Evolutionary conservation across 2,113 vertebrate species (phyloP).

Genomic region (Phoenicopterus ruber): DNA sequence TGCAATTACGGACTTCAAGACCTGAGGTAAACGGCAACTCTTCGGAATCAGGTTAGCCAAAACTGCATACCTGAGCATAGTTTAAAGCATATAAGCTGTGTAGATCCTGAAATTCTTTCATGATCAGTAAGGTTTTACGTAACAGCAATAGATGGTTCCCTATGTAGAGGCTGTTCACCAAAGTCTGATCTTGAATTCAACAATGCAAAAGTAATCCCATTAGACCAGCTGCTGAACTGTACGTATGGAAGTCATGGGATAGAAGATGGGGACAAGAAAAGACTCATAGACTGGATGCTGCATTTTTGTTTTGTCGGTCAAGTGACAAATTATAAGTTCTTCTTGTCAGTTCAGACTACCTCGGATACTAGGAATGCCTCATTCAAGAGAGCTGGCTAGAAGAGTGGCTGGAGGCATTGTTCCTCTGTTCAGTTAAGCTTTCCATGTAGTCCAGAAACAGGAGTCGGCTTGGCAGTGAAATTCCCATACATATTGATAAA

Average conservation of each 20-base stretch:
- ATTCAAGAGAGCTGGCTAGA: neutral
- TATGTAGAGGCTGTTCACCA: neutral
- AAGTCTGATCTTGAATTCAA: neutral
- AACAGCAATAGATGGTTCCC: neutral
- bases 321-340: neutral
- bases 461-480: neutral
- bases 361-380: neutral
- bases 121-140: neutral
- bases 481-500: neutral
- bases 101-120: neutral
- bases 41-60: neutral
- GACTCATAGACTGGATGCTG: neutral
- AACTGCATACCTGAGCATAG: neutral
- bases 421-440: neutral
- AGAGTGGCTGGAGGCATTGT: neutral
- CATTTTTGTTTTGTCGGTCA: neutral
- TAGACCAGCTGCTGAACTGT: neutral
- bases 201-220: neutral
- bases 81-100: neutral
- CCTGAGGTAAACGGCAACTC: neutral
- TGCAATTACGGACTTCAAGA: neutral
- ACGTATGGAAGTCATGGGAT: neutral
- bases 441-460: neutral
- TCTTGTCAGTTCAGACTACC: neutral
- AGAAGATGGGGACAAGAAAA: neutral